Evolutionary conservation across 2,797 vertebrate genomes (phyloP).

Genomic region (Acanthurus leucopareius): DNA sequence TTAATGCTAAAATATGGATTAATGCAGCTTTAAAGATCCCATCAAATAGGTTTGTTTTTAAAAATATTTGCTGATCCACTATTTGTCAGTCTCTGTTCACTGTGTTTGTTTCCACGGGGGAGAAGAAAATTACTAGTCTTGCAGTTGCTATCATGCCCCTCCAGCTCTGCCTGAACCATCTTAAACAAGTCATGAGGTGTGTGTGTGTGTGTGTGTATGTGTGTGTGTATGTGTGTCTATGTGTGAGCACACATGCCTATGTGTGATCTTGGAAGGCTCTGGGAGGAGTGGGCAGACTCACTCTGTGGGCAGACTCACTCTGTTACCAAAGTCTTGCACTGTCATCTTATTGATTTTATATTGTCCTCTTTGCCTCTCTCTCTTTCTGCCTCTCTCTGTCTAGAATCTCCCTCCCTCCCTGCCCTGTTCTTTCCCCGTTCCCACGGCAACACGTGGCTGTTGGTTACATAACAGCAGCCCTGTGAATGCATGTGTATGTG

Average conservation of each 20-base stretch:
- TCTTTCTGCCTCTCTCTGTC: conserved; percentile 18
- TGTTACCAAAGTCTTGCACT: conserved; percentile 16
- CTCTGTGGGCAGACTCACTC: conserved; percentile 5
- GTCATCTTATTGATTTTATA: conserved; percentile 49
- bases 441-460: conserved; percentile 73
- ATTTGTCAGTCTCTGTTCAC: not conserved
- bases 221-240: not conserved
- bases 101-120: conserved; percentile 4
- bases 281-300: not conserved
- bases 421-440: conserved; percentile 52
- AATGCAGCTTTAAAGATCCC: not conserved
- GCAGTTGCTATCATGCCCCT: conserved; percentile 29
- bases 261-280: not conserved
- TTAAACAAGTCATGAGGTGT: conserved; percentile 10
- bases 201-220: conserved; percentile 11
- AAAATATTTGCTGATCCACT: too few species aligned
- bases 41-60: not conserved
- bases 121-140: conserved; percentile 33
- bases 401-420: not conserved
- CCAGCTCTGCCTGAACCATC: conserved; percentile 6
- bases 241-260: not conserved
- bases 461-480: conserved; percentile 68
- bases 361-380: conserved; percentile 10
- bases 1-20: too few species aligned
- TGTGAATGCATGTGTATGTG: conserved; percentile 22